phyloP scores from a whole-genome alignment of 2,888 invertebrate species.

The Tineola bisselliella region DNA sequence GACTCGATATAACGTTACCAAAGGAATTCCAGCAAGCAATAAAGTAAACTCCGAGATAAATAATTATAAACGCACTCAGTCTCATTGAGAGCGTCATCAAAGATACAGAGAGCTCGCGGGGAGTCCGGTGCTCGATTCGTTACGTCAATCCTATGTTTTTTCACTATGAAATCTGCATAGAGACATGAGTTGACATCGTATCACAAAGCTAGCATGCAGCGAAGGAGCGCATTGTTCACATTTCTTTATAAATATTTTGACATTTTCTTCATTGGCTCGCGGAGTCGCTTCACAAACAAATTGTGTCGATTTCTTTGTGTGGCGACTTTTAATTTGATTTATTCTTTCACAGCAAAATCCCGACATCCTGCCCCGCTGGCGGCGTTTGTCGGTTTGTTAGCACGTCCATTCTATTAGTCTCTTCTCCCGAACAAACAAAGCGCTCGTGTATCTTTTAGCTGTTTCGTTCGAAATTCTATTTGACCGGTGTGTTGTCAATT shows the following conservation, averaged over 20 bases:
- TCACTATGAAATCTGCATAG: slow-evolving; percentile 56
- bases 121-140: slow-evolving; percentile 58
- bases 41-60: slow-evolving; percentile 25
- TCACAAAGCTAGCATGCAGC: slow-evolving; percentile 52
- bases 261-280: slow-evolving; percentile 60
- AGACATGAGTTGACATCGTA: slow-evolving; percentile 55
- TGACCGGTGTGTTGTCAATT: slow-evolving; percentile 3
- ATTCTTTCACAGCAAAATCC: slow-evolving; percentile 56
- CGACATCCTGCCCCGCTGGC: slow-evolving; percentile 47
- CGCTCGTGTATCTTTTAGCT: slow-evolving; percentile 32
- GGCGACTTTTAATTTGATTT: slow-evolving; percentile 63
- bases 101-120: slow-evolving; percentile 28
- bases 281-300: slow-evolving; percentile 55
- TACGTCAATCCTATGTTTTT: slow-evolving; percentile 63
- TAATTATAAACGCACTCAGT: slow-evolving; percentile 60
- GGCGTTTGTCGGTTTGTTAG: slow-evolving; percentile 59
- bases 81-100: slow-evolving; percentile 25
- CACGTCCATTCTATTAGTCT: slow-evolving; percentile 54
- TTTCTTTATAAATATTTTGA: slow-evolving; percentile 68
- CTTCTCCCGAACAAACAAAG: slow-evolving; percentile 52
- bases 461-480: slow-evolving; percentile 12
- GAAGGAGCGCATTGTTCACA: slow-evolving; percentile 45
- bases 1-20: background rate
- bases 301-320: slow-evolving; percentile 58
- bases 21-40: slow-evolving; percentile 7